Evolutionary conservation across 2,888 invertebrate genomes (phyloP), one percentile per base, ranked within the genome.

Genomic region (Tipula confusa): DNA sequence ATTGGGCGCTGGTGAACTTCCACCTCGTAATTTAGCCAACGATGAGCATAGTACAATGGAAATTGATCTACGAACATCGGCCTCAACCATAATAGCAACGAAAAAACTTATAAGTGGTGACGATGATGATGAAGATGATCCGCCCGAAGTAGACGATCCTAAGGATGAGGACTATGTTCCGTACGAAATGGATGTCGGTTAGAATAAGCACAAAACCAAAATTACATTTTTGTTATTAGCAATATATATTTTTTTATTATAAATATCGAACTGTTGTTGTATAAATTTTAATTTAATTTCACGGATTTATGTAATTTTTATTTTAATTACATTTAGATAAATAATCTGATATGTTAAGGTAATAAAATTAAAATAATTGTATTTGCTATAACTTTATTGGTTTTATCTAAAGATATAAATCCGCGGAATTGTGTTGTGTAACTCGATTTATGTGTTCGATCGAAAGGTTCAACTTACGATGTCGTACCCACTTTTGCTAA

Each of bases 1-100:
- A 84, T 87, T 89, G 80, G 86, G 86, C 0, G 84, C 85, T 1
- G 86, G 86, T 6, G 85, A 13, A 85, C 85, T 85, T n/a, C 64
- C 85, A 7, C 85, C 84, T n/a, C 82, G 84, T 79, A 18, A 82
- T 33, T 11, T 82, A 33, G 24, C 64, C 64, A 24, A 64, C n/a
- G 82, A 82, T 82, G 9, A 29, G 15, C n/a, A 29, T 11, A 36
- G 29, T 29, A 64, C 18, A 18, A 82, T 82, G 82, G 82, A 82
- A 24, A 64, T 64, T 24, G 64, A 64, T 64, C 24, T 64, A 64
- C 64, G 64, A 64, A 28, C 43, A 29, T 11, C 38, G 11, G 7
- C 6, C 7, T 11, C 48, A 48, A 29, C 28, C 29, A 43, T 33
- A 48, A 43, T 2, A 11, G 43, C 43, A 9, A 0, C 15, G 18